phyloP scores from a whole-genome alignment of 2,113 vertebrate genomes.

The Eurypyga helias region DNA sequence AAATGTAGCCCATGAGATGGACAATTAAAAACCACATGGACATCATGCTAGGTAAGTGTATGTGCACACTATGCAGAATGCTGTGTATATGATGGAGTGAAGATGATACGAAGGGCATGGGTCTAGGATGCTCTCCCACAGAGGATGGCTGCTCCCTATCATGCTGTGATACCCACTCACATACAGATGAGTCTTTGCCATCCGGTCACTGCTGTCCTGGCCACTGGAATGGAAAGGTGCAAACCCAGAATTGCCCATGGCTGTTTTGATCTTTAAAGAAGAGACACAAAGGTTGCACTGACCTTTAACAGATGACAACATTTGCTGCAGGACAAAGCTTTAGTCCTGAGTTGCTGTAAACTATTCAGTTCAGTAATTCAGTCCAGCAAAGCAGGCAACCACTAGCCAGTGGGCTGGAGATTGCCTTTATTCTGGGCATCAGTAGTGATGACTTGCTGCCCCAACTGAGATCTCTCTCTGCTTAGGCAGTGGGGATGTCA shows the following conservation, averaged over 20 bases:
- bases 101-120: neutral
- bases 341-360: neutral
- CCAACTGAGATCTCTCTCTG: neutral
- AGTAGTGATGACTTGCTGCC: neutral
- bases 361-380: neutral
- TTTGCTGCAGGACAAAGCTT: neutral
- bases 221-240: neutral
- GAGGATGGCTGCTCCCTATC: neutral
- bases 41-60: neutral
- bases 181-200: neutral
- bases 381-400: neutral
- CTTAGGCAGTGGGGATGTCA: neutral
- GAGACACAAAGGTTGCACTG: neutral
- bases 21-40: neutral
- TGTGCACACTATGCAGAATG: rapidly evolving
- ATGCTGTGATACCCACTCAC: neutral
- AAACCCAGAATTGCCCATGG: neutral
- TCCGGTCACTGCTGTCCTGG: neutral
- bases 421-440: neutral
- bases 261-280: neutral
- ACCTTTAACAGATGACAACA: neutral
- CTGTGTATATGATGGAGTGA: neutral
- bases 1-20: neutral
- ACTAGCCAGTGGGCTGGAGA: neutral
- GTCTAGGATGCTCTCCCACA: neutral